phyloP scores from a whole-genome alignment of 2,113 vertebrate species.

The Lophochroa leadbeateri region DNA sequence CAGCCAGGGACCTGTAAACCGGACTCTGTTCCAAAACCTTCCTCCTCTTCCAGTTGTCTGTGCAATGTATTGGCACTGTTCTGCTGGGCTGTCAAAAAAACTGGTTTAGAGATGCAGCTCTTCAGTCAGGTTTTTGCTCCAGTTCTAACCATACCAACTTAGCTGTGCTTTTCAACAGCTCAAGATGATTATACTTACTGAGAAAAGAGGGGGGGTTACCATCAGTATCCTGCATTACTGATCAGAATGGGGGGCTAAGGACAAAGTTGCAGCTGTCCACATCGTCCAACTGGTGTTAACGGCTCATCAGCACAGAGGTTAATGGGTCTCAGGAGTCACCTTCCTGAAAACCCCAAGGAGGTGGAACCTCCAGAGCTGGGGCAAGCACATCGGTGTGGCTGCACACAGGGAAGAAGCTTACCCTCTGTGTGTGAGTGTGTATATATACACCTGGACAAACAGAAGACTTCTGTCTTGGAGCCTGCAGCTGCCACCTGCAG shows the following conservation, averaged over 20 bases:
- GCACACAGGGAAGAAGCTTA: background rate
- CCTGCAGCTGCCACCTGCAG: background rate
- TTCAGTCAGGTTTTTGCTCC: constrained; percentile 76
- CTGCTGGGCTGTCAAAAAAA: constrained; percentile 84
- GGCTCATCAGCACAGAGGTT: constrained; percentile 6
- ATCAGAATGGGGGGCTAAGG: background rate
- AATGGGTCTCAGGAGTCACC: constrained; percentile 17
- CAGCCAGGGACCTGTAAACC: constrained; percentile 84
- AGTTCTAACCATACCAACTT: constrained; percentile 67
- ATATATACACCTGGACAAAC: background rate
- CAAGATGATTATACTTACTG: constrained; percentile 62
- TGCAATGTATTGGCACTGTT: constrained; percentile 82
- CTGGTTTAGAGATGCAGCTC: constrained; percentile 84
- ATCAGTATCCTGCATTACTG: constrained; percentile 1
- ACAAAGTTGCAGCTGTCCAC: constrained; percentile 26
- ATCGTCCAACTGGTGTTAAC: constrained; percentile 1
- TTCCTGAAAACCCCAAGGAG: background rate
- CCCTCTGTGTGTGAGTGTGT: background rate
- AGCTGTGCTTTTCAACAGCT: constrained; percentile 28
- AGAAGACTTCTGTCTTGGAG: background rate
- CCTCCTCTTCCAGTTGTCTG: constrained; percentile 85
- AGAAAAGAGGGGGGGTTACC: constrained; percentile 1
- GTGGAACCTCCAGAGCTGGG: background rate
- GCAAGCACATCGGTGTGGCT: background rate
- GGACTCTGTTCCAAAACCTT: constrained; percentile 85